phyloP scores from a whole-genome alignment of 2,797 vertebrate species.

The Diglossa cyanea region DNA sequence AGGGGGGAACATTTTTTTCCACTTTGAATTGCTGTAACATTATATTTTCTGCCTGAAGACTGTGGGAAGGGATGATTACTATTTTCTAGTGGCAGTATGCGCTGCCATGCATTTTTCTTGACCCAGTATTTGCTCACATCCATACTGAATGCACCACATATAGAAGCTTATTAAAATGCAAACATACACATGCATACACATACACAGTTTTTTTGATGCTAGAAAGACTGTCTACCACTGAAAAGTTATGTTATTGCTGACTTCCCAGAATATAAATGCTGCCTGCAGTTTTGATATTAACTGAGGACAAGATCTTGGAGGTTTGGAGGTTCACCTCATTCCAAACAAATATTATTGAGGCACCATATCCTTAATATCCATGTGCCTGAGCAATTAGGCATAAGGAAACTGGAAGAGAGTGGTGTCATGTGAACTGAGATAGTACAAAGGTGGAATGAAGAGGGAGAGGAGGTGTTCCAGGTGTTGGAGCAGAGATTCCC shows the following conservation, averaged over 20 bases:
- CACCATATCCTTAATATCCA: no score
- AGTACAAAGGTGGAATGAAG: neutral
- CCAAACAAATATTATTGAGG: neutral
- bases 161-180: neutral
- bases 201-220: neutral
- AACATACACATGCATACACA: neutral
- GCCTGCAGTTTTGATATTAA: neutral
- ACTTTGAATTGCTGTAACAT: neutral
- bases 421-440: neutral
- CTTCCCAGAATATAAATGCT: neutral
- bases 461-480: neutral
- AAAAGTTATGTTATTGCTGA: neutral
- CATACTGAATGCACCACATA: neutral
- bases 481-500: neutral
- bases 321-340: neutral
- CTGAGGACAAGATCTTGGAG: neutral
- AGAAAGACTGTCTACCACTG: neutral
- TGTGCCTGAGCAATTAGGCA: neutral
- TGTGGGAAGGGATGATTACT: neutral
- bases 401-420: neutral
- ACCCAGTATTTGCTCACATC: neutral
- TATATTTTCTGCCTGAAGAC: neutral
- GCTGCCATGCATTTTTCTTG: neutral
- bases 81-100: neutral
- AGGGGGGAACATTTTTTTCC: neutral